phyloP scores from a whole-genome alignment of 2,797 vertebrate genomes.

The Pipistrellus kuhlii region DNA sequence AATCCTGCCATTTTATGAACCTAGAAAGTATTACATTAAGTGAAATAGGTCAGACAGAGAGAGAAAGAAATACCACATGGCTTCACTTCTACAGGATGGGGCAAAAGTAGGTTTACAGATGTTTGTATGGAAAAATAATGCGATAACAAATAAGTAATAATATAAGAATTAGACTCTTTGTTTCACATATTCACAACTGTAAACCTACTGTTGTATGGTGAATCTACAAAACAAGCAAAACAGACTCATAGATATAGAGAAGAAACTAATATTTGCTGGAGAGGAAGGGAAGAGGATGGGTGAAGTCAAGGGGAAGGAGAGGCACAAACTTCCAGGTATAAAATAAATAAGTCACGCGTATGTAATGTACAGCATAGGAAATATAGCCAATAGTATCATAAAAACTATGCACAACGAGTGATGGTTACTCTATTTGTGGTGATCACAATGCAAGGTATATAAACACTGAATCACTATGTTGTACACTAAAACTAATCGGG shows the following conservation, averaged over 20 bases:
- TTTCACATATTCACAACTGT: too few relatives aligned
- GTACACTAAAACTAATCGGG: neutral
- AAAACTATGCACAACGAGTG: neutral
- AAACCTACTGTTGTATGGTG: neutral
- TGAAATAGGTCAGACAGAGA: neutral
- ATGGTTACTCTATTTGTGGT: neutral
- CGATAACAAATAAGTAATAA: neutral
- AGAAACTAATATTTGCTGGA: neutral
- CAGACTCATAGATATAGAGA: neutral
- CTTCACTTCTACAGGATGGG: too few relatives aligned
- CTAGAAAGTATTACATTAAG: neutral
- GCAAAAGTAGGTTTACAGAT: too few relatives aligned
- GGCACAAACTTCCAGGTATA: neutral
- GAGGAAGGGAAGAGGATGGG: too few relatives aligned
- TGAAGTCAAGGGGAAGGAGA: too few relatives aligned
- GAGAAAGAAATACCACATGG: neutral
- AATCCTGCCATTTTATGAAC: neutral
- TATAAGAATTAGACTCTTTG: too few relatives aligned
- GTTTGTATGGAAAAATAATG: neutral
- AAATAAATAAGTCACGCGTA: too few relatives aligned
- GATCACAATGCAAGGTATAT: neutral
- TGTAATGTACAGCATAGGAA: neutral
- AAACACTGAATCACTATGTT: too few relatives aligned
- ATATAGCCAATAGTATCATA: too few relatives aligned
- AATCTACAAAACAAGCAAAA: neutral